Conservation (phyloP, 2,797 vertebrate species). For the Tokudaia muenninki region DNA sequence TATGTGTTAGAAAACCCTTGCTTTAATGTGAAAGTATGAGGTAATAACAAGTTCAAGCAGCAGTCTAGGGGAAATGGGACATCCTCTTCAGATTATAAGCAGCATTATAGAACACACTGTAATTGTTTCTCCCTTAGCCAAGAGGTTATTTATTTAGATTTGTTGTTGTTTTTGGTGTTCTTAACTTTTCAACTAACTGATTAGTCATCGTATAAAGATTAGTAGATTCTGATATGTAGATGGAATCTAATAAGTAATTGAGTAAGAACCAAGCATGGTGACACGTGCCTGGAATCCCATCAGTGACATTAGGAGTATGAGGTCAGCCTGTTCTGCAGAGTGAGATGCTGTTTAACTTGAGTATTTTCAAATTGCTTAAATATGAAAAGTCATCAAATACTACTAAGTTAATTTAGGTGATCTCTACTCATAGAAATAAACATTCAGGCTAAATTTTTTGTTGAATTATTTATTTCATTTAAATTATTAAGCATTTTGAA, state of each 20-base stretch:
- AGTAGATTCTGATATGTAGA: constrained; percentile 30
- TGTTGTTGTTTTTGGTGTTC: not conserved
- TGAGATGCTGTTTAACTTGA: not conserved
- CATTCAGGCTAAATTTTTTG: constrained; percentile 42
- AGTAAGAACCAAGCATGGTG: not conserved
- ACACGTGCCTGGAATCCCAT: not conserved
- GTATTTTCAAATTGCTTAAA: constrained; percentile 70
- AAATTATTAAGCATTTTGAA: constrained; percentile 59
- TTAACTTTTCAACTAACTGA: constrained; percentile 69
- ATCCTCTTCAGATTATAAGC: not conserved
- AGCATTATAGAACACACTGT: not conserved
- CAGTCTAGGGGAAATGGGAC: not conserved
- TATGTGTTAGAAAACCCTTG: constrained; percentile 38
- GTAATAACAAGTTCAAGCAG: constrained; percentile 34
- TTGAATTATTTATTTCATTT: constrained; percentile 61
- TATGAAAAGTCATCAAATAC: constrained; percentile 65
- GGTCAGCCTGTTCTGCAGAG: not conserved
- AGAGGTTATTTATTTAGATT: not conserved
- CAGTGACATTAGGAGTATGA: not conserved
- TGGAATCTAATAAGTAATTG: constrained; percentile 4
- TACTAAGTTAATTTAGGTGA: constrained; percentile 51
- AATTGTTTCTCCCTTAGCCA: constrained; percentile 41
- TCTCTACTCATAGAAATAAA: constrained; percentile 33
- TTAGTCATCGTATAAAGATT: constrained; percentile 27
- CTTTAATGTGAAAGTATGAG: constrained; percentile 57